phyloP scores from a whole-genome alignment of 2,888 invertebrate species.

The Philonicus albiceps region DNA sequence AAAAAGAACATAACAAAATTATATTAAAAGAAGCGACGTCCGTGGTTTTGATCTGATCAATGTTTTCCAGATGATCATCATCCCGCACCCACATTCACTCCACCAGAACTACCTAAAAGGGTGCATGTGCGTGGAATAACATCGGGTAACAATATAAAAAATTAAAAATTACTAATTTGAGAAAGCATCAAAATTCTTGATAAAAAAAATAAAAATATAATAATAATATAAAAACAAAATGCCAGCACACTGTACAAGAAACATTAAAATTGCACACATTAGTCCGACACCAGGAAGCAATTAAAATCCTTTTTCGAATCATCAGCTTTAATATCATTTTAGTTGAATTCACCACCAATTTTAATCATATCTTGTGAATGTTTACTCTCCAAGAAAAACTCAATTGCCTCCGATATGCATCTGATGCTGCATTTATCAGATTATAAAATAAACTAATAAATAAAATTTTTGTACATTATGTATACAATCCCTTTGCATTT shows the following conservation, averaged over 20 bases:
- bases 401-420: not conserved
- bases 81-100: constrained; percentile 97
- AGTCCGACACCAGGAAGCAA: constrained; percentile 1
- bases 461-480: not conserved
- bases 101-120: constrained; percentile 99
- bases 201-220: not conserved
- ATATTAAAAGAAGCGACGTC: constrained; percentile 65
- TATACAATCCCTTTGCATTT: not conserved
- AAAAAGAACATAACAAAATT: constrained; percentile 50
- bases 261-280: constrained; percentile 22
- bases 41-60: constrained; percentile 69
- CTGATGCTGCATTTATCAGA: not conserved
- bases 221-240: not conserved
- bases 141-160: constrained; percentile 58
- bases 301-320: not conserved
- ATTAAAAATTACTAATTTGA: constrained; percentile 43
- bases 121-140: constrained; percentile 94
- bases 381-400: not conserved
- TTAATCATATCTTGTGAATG: constrained; percentile 18
- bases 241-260: constrained; percentile 34
- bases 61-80: constrained; percentile 95
- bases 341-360: not conserved
- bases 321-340: constrained; percentile 7
- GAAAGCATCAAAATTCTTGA: constrained; percentile 32
- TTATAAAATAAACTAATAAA: not conserved